Conservation (phyloP, 2,888 invertebrate species). For the Eledona agricola region DNA sequence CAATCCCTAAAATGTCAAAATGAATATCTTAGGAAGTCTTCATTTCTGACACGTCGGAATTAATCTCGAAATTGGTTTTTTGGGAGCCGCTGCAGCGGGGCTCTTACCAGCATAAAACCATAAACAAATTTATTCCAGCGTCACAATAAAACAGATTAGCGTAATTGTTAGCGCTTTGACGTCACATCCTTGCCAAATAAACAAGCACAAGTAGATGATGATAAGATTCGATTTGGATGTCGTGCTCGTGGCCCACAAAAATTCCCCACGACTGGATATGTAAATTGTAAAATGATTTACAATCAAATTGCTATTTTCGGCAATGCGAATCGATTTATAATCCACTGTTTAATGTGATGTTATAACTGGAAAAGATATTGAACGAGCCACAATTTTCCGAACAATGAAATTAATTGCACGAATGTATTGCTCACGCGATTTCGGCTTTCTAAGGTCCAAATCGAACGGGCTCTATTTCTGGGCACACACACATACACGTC, state of each 20-base stretch:
- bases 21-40: slow-evolving; percentile 11
- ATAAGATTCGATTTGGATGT: not conserved
- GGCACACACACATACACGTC: slow-evolving; percentile 11
- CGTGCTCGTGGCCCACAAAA: not conserved
- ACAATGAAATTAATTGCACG: slow-evolving; percentile 27
- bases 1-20: too few relatives aligned
- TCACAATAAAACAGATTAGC: slow-evolving; percentile 21
- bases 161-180: slow-evolving; percentile 9
- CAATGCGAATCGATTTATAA: slow-evolving; percentile 20
- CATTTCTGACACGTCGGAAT: slow-evolving; percentile 13
- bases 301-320: slow-evolving; percentile 10
- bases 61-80: slow-evolving; percentile 3
- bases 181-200: slow-evolving; percentile 28
- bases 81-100: not conserved
- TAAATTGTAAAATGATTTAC: slow-evolving; percentile 5
- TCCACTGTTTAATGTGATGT: slow-evolving; percentile 17
- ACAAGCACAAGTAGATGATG: slow-evolving; percentile 9
- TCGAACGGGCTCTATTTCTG: slow-evolving; percentile 10
- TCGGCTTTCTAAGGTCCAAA: slow-evolving; percentile 14
- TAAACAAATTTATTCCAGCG: slow-evolving; percentile 7
- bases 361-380: slow-evolving; percentile 25
- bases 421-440: slow-evolving; percentile 30
- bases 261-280: not conserved
- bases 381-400: slow-evolving; percentile 15
- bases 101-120: too few relatives aligned